Conservation (phyloP, 2,888 invertebrate species). For the Hirtodrosophila duncani region DNA sequence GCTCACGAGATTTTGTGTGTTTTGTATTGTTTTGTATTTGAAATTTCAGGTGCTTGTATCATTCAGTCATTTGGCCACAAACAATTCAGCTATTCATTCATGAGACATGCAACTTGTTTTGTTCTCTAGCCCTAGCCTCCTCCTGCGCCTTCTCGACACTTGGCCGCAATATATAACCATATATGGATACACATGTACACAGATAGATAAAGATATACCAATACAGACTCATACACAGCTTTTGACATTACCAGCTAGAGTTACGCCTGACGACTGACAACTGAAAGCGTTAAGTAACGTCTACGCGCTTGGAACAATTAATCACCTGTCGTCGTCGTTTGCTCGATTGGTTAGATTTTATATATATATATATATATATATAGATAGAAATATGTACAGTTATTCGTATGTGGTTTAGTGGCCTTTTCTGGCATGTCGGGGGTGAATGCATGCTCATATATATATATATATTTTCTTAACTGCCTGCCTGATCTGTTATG, state of each 20-base stretch:
- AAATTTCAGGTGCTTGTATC: slow-evolving; percentile 72
- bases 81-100: slow-evolving; percentile 68
- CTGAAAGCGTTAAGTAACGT: slow-evolving; percentile 70
- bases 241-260: slow-evolving; percentile 53
- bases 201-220: not conserved
- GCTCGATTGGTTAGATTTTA: slow-evolving; percentile 25
- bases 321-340: slow-evolving; percentile 69
- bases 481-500: slow-evolving; percentile 46
- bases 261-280: slow-evolving; percentile 25
- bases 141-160: slow-evolving; percentile 48
- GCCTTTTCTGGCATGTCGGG: slow-evolving; percentile 63
- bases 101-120: slow-evolving; percentile 64
- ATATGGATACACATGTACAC: slow-evolving; percentile 30
- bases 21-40: slow-evolving; percentile 69
- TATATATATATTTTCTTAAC: slow-evolving; percentile 9
- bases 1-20: slow-evolving; percentile 63
- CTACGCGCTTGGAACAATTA: slow-evolving; percentile 67
- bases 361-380: slow-evolving; percentile 32
- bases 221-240: slow-evolving; percentile 28
- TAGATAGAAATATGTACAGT: slow-evolving; percentile 42
- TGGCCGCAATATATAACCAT: slow-evolving; percentile 36
- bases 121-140: slow-evolving; percentile 35
- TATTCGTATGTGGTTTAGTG: slow-evolving; percentile 57
- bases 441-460: too few relatives aligned
- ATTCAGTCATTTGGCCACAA: slow-evolving; percentile 63